A percentile compares a stretch with the other conserved stretches of the same genome.
Conservation (phyloP, 2,888 invertebrate species). For the Liposcelis brunnea region DNA sequence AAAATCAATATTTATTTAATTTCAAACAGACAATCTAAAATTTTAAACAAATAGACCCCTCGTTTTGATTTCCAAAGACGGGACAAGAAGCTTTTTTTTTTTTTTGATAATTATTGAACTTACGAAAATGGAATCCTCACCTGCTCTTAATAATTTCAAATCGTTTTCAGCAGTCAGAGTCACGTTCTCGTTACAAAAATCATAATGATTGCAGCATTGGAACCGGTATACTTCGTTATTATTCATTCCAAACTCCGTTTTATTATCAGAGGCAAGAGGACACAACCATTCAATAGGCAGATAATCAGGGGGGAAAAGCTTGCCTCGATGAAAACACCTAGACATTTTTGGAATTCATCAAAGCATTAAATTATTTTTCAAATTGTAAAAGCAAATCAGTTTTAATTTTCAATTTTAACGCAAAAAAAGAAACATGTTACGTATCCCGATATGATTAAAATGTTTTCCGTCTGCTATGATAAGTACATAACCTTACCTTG, state of each 20-base stretch:
- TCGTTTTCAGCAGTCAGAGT: background rate
- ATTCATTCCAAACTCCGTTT: background rate
- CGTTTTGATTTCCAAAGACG: no score
- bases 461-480: no score
- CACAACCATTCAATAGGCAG: constrained; percentile 20
- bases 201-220: constrained; percentile 8
- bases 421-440: no score
- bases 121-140: constrained; percentile 2
- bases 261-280: background rate
- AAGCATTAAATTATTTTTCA: constrained; percentile 27
- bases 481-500: no score
- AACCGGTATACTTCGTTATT: background rate
- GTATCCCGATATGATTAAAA: no score
- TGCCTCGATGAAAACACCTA: constrained; percentile 31
- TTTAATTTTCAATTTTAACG: background rate
- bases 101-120: background rate
- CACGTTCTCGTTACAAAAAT: constrained; percentile 8
- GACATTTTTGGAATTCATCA: constrained; percentile 20
- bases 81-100: no score
- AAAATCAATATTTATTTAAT: constrained; percentile 3
- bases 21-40: no score
- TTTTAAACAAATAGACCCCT: no score
- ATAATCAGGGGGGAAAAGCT: constrained; percentile 43
- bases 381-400: no score
- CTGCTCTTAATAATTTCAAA: background rate